Percentiles rank a stretch among this genome's conserved stretches.
These are phyloP conservation scores for Dasypolia templi DNA, from an alignment of 2,888 invertebrate species.

Conservation along the genomic window DNA sequence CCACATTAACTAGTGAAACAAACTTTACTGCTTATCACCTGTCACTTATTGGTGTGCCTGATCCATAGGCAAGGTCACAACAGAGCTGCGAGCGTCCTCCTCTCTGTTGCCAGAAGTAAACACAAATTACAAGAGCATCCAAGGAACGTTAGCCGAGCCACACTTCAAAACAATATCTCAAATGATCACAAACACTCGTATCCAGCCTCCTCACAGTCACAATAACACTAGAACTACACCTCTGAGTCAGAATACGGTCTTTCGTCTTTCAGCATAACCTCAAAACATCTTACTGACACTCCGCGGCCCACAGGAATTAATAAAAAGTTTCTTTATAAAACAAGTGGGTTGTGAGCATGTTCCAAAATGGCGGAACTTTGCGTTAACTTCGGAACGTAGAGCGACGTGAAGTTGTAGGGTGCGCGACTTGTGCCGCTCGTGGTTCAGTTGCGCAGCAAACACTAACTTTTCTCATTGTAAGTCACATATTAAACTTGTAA, in stretches of 20 bases:
- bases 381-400: slow-evolving; percentile 91
- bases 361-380: slow-evolving; percentile 91
- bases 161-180: slow-evolving; percentile 88
- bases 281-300: slow-evolving; percentile 91
- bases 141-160: slow-evolving; percentile 83
- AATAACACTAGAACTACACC: slow-evolving; percentile 76
- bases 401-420: slow-evolving; percentile 90
- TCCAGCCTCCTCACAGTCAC: slow-evolving; percentile 73
- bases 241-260: slow-evolving; percentile 83
- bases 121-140: slow-evolving; percentile 88
- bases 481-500: slow-evolving; percentile 81
- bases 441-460: slow-evolving; percentile 82
- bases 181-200: slow-evolving; percentile 83
- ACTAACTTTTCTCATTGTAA: slow-evolving; percentile 87
- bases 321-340: slow-evolving; percentile 91
- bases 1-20: slow-evolving; percentile 80
- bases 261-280: slow-evolving; percentile 88
- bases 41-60: slow-evolving; percentile 76
- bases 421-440: slow-evolving; percentile 84
- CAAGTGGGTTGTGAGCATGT: slow-evolving; percentile 91
- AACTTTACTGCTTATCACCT: slow-evolving; percentile 78
- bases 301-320: slow-evolving; percentile 91
- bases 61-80: slow-evolving; percentile 81
- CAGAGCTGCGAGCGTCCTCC: slow-evolving; percentile 80
- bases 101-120: slow-evolving; percentile 86